These are phyloP conservation scores for Xestobium rufovillosum DNA, from an alignment of 2,888 invertebrate species.

Conservation along the genomic window DNA sequence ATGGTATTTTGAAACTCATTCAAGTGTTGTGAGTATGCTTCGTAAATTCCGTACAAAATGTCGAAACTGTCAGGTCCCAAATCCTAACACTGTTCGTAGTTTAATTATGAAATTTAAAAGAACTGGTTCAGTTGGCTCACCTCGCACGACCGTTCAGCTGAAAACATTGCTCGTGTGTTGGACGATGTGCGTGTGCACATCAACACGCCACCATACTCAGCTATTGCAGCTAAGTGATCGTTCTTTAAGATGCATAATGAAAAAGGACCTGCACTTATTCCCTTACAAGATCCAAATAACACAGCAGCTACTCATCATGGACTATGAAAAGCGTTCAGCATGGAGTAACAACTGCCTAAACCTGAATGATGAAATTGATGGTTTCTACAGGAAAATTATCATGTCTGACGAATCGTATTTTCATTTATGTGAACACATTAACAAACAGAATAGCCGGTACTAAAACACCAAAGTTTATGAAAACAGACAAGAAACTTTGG, in stretches of 20 bases:
- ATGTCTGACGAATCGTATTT: not conserved
- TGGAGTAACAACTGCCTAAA: not conserved
- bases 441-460: conserved; percentile 1
- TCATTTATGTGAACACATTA: not conserved
- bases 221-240: not conserved
- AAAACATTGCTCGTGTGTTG: not conserved
- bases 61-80: not conserved
- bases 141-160: conserved; percentile 1
- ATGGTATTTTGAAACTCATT: not conserved
- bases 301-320: conserved; percentile 1
- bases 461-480: not conserved
- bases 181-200: conserved; percentile 1
- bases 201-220: conserved; percentile 1
- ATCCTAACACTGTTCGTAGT: not conserved
- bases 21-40: not conserved
- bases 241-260: not conserved
- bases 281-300: conserved; percentile 2
- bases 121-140: conserved; percentile 1
- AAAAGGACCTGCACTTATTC: not conserved
- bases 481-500: not conserved
- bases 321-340: conserved; percentile 3
- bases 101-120: conserved; percentile 1
- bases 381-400: conserved; percentile 1
- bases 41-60: too few relatives aligned
- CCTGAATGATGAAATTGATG: not conserved